A percentile compares a stretch with the other conserved stretches of the same genome.
Evolutionary conservation across 2,888 invertebrate genomes (phyloP).

Genomic region (Spisula subtruncata): DNA sequence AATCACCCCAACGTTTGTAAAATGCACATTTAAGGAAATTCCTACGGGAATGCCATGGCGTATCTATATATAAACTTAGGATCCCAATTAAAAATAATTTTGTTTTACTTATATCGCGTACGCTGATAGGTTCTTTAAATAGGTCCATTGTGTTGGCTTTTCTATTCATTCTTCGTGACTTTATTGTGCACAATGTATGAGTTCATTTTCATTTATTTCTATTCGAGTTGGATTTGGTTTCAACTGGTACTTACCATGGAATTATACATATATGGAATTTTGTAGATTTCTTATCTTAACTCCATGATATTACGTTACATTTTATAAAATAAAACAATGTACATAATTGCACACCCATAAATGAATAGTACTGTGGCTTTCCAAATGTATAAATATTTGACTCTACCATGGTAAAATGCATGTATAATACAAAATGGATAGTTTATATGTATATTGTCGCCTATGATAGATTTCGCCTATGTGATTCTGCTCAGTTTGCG

Average conservation of each 20-base stretch:
- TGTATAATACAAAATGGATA: too few relatives aligned
- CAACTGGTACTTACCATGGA: background rate
- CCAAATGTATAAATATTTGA: too few relatives aligned
- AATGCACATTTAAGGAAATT: background rate
- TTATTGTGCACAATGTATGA: background rate
- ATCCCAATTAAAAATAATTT: background rate
- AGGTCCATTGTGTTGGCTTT: too few relatives aligned
- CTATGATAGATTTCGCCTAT: too few relatives aligned
- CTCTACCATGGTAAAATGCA: too few relatives aligned
- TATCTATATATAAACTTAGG: background rate
- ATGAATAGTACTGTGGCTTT: too few relatives aligned
- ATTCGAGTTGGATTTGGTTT: background rate
- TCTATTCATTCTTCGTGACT: background rate
- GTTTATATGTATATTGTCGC: too few relatives aligned
- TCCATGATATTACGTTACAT: too few relatives aligned
- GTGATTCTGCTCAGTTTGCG: too few relatives aligned
- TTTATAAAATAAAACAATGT: background rate
- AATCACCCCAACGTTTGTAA: background rate
- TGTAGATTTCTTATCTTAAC: too few relatives aligned
- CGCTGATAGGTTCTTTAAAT: too few relatives aligned
- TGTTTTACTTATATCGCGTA: background rate
- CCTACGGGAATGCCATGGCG: background rate
- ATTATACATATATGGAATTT: background rate
- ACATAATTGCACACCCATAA: too few relatives aligned
- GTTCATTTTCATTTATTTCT: background rate